Conservation (phyloP, 2,797 vertebrate species). For the Thunnus albacares region DNA sequence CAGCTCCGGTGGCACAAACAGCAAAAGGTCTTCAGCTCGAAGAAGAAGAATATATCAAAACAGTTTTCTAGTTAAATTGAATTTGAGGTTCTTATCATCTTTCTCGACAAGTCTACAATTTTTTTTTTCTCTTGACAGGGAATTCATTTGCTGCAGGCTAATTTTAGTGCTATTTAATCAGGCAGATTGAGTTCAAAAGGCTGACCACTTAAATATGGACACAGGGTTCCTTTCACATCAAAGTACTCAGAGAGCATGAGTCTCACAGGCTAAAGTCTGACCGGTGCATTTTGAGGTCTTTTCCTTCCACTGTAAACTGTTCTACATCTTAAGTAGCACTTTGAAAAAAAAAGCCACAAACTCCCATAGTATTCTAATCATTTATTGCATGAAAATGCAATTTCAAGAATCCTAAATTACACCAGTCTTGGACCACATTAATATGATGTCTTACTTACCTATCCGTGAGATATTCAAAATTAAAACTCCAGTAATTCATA, state of each 20-base stretch:
- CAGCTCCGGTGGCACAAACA: slow-evolving; percentile 19
- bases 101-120: not conserved
- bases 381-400: not conserved
- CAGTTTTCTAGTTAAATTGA: slow-evolving; percentile 6
- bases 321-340: not conserved
- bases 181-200: slow-evolving; percentile 8
- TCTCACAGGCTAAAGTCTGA: not conserved
- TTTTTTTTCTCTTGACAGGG: not conserved
- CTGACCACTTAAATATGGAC: slow-evolving; percentile 6
- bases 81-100: slow-evolving; percentile 21
- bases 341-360: not conserved
- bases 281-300: not conserved
- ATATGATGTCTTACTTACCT: not conserved
- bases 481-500: not conserved
- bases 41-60: slow-evolving; percentile 27
- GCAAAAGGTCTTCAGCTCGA: slow-evolving; percentile 30
- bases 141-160: slow-evolving; percentile 35
- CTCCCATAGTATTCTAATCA: not conserved
- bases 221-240: not conserved
- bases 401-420: not conserved
- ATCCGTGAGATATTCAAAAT: not conserved
- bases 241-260: not conserved
- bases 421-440: not conserved
- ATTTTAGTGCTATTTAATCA: slow-evolving; percentile 42
- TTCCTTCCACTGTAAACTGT: not conserved